Conservation (phyloP, 2,113 vertebrate genomes). For the Chionis minor region DNA sequence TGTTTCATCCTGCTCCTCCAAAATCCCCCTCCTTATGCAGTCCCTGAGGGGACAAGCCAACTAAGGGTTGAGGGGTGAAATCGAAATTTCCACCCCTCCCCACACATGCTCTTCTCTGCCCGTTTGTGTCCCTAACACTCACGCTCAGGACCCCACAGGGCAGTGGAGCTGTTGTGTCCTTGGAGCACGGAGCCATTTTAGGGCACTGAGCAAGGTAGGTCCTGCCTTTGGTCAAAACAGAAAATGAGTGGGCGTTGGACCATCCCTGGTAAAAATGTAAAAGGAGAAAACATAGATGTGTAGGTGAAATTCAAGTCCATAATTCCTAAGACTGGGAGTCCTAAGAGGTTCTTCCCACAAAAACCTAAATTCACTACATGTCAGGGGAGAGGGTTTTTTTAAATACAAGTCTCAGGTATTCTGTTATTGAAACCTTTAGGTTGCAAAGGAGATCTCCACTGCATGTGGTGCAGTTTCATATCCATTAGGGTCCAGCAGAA, state of each 20-base stretch:
- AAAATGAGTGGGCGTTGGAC: background rate
- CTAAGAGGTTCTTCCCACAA: background rate
- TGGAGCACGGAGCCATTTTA: background rate
- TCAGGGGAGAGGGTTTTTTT: background rate
- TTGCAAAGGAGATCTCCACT: background rate
- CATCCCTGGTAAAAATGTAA: background rate
- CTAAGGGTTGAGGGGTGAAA: background rate
- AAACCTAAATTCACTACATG: background rate
- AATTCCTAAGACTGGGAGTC: background rate
- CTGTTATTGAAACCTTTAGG: background rate
- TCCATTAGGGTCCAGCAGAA: background rate
- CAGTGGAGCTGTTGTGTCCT: background rate
- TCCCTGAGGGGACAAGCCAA: background rate
- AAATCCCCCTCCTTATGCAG: background rate
- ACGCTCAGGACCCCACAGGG: accelerated
- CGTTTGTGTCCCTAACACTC: background rate
- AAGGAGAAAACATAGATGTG: background rate
- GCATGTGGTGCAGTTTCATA: background rate
- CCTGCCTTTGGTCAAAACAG: background rate
- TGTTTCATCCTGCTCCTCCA: background rate
- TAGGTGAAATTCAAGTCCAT: constrained; percentile 1
- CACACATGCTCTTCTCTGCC: background rate
- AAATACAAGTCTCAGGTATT: background rate
- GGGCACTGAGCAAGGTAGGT: background rate
- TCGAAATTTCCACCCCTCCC: background rate